Evolutionary conservation across 2,113 vertebrate species (phyloP).

Genomic region (Oreocharis arfaki): DNA sequence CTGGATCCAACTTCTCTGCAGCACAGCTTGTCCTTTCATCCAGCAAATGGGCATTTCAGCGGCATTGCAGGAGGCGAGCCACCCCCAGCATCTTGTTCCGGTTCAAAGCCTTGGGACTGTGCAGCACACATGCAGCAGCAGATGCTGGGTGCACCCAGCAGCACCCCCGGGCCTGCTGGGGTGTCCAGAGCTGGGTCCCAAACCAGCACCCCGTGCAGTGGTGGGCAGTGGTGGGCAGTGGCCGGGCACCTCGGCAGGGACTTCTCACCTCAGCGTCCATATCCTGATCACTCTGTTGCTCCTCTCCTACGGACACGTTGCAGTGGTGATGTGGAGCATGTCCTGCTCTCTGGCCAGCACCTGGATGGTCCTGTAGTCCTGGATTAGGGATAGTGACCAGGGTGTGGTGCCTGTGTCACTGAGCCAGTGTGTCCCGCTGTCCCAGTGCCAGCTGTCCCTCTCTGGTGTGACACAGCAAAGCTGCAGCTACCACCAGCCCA

Average conservation of each 20-base stretch:
- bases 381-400: not conserved
- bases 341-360: not conserved
- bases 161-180: not conserved
- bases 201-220: not conserved
- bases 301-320: not conserved
- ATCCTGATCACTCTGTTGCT: fast-evolving
- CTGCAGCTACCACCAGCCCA: not conserved
- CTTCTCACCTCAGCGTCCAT: not conserved
- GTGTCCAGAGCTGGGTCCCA: not conserved
- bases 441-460: not conserved
- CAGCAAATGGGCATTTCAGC: not conserved
- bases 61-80: not conserved
- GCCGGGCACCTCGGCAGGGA: fast-evolving
- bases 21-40: not conserved
- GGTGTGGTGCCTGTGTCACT: not conserved
- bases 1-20: not conserved
- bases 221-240: not conserved
- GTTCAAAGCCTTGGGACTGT: not conserved
- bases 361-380: not conserved
- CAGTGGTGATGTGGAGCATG: fast-evolving
- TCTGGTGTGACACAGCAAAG: not conserved
- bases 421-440: not conserved
- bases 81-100: fast-evolving
- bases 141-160: not conserved
- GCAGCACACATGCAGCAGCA: not conserved